A percentile compares a stretch with the other conserved stretches of the same genome.
Conservation (phyloP, 2,797 vertebrate genomes). For the Sebastes oblongus region DNA sequence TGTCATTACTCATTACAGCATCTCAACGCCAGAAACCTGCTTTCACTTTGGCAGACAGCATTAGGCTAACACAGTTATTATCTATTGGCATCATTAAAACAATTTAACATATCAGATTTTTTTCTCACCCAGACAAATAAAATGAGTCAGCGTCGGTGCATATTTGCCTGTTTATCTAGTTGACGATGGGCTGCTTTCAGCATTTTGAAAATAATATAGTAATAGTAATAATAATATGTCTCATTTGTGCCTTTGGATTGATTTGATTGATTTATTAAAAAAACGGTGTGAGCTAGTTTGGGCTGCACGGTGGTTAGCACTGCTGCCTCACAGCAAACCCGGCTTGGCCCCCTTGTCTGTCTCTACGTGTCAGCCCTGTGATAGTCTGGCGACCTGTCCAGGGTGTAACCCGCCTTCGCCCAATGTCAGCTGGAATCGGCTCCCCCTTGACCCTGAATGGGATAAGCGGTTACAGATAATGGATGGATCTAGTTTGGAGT, state of each 20-base stretch:
- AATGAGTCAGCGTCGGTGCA: conserved; percentile 25
- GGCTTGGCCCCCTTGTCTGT: background rate
- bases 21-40: conserved; percentile 35
- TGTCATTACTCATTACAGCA: conserved; percentile 26
- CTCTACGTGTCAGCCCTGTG: background rate
- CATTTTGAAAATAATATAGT: conserved; percentile 13
- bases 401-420: background rate
- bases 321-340: background rate
- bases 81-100: conserved; percentile 35
- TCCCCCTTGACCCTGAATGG: background rate
- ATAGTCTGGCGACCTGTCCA: background rate
- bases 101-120: background rate
- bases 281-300: background rate
- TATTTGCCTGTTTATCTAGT: background rate
- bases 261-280: background rate
- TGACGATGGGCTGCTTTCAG: background rate
- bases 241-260: background rate
- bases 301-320: background rate
- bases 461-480: background rate
- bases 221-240: background rate
- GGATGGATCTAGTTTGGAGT: background rate
- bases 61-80: conserved; percentile 8
- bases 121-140: conserved; percentile 16
- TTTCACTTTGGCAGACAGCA: conserved; percentile 36
- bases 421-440: background rate